Percentiles rank a stretch among this genome's conserved stretches.
phyloP scores from a whole-genome alignment of 2,113 vertebrate species.

The Mesembrinibis cayennensis region DNA sequence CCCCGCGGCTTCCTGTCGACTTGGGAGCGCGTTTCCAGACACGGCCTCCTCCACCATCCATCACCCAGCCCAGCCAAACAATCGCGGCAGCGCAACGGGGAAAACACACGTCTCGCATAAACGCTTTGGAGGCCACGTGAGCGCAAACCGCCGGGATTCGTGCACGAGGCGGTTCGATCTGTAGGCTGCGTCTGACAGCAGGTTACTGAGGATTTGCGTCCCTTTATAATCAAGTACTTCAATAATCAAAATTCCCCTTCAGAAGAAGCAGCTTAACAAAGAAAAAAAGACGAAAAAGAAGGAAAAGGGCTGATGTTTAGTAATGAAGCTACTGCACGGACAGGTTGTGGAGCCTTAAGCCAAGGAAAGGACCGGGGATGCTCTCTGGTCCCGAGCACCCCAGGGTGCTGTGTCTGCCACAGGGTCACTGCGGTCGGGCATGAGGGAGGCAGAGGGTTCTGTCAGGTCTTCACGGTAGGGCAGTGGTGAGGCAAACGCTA shows the following conservation, averaged over 20 bases:
- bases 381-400: neutral
- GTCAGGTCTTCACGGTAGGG: neutral
- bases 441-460: neutral
- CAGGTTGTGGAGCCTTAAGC: neutral
- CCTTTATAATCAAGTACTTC: neutral
- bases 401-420: neutral
- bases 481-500: neutral
- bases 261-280: neutral
- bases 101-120: neutral
- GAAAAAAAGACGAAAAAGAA: neutral
- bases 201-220: neutral
- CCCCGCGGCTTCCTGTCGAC: conserved; percentile 27
- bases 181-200: neutral
- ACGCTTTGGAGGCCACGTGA: neutral
- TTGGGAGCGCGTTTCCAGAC: neutral
- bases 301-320: neutral
- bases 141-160: neutral
- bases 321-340: neutral
- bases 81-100: rapidly evolving
- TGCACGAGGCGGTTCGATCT: neutral
- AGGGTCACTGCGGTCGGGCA: neutral
- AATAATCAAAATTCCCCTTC: neutral
- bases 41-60: conserved; percentile 32
- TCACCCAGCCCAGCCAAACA: conserved; percentile 33
- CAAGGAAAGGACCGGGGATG: neutral